These are phyloP conservation scores for Odobenus rosmarus DNA, from an alignment of 2,113 vertebrate species.

Conservation along the genomic window DNA sequence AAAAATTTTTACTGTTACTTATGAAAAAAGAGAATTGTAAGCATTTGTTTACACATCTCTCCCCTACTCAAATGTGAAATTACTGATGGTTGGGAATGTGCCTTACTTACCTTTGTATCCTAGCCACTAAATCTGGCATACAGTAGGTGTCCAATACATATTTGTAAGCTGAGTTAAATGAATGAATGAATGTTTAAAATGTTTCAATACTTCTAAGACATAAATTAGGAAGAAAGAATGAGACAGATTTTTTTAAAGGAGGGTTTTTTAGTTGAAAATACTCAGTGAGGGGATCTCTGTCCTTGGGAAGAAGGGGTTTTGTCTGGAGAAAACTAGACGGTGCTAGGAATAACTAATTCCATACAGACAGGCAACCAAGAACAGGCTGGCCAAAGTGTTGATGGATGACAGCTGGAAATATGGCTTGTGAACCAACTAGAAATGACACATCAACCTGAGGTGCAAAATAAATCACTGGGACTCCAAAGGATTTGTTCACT, in stretches of 20 bases:
- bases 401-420: conserved; percentile 73
- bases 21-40: not conserved
- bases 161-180: not conserved
- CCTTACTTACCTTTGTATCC: not conserved
- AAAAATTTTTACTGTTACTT: conserved; percentile 1
- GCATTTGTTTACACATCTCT: not conserved
- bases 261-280: not conserved
- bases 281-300: conserved; percentile 27
- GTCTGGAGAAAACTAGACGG: conserved; percentile 42
- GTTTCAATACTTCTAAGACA: not conserved
- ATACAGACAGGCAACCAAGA: conserved; percentile 63
- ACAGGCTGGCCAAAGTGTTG: conserved; percentile 69
- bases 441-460: conserved; percentile 69
- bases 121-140: not conserved
- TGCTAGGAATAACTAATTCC: conserved; percentile 69
- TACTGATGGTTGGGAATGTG: not conserved
- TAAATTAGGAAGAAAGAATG: conserved; percentile 36
- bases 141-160: not conserved
- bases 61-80: not conserved
- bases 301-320: conserved; percentile 57
- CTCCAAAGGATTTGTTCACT: conserved; percentile 64
- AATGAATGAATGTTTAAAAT: not conserved
- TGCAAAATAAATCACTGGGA: conserved; percentile 64
- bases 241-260: not conserved
- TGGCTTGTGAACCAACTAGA: conserved; percentile 62